These are phyloP conservation scores for Ichneumoninae sp. DNA, from an alignment of 2,888 invertebrate genomes.

Conservation along the genomic window DNA sequence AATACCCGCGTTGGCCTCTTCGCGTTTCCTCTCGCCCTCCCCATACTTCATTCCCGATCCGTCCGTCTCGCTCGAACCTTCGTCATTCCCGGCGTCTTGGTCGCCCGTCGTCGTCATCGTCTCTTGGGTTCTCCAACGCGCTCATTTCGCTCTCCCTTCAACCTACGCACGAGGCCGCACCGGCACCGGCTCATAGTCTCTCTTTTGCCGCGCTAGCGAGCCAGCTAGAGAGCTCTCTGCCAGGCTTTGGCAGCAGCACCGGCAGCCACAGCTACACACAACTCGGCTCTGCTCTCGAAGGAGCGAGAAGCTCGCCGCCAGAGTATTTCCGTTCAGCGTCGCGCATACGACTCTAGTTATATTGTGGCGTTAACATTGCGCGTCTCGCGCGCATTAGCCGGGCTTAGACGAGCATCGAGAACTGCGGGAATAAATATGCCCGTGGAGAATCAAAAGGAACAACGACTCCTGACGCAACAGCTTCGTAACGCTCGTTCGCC, in stretches of 20 bases:
- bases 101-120: slow-evolving; percentile 42
- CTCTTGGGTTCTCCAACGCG: slow-evolving; percentile 42
- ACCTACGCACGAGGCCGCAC: slow-evolving; percentile 62
- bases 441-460: neutral
- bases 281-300: slow-evolving; percentile 66
- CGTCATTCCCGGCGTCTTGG: slow-evolving; percentile 32
- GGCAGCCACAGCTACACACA: slow-evolving; percentile 51
- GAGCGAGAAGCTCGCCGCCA: slow-evolving; percentile 60
- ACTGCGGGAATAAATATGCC: neutral
- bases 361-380: slow-evolving; percentile 40
- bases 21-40: slow-evolving; percentile 64
- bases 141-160: slow-evolving; percentile 60
- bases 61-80: slow-evolving; percentile 26
- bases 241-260: slow-evolving; percentile 79
- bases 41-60: slow-evolving; percentile 3
- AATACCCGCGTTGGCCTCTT: slow-evolving; percentile 77
- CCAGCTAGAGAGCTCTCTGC: slow-evolving; percentile 67
- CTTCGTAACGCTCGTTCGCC: slow-evolving; percentile 7
- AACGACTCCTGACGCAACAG: neutral
- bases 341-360: slow-evolving; percentile 52
- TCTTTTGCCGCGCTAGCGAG: slow-evolving; percentile 50
- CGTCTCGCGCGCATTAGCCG: slow-evolving; percentile 2
- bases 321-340: slow-evolving; percentile 79
- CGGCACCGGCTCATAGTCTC: slow-evolving; percentile 68
- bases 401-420: slow-evolving; percentile 1